A percentile compares a stretch with the other conserved stretches of the same genome.
Evolutionary conservation across 2,888 invertebrate species (phyloP).

Genomic region (Chymomyza procnemis): DNA sequence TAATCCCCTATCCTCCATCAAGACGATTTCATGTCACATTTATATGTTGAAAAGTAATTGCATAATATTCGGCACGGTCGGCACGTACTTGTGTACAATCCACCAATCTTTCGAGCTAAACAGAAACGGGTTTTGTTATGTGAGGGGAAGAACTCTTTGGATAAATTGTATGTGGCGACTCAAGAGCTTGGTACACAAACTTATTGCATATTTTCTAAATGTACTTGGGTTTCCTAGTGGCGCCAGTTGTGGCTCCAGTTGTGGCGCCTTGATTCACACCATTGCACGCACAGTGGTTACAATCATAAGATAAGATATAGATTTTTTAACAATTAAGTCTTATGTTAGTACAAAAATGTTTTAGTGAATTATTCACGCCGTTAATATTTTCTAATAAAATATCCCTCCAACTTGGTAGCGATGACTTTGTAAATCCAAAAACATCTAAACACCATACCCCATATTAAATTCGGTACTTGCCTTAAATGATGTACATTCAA

Average conservation of each 20-base stretch:
- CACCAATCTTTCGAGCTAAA: constrained; percentile 15
- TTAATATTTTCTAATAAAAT: too few relatives aligned
- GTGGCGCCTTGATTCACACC: constrained; percentile 21
- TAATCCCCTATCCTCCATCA: constrained; percentile 30
- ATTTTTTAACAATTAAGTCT: too few relatives aligned
- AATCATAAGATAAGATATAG: too few relatives aligned
- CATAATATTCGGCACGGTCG: constrained; percentile 38
- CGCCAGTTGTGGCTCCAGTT: background rate
- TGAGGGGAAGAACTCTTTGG: constrained; percentile 20
- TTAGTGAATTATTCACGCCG: too few relatives aligned
- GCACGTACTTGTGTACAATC: constrained; percentile 13
- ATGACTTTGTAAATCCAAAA: too few relatives aligned
- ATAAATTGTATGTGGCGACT: constrained; percentile 25
- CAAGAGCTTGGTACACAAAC: constrained; percentile 28
- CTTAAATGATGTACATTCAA: too few relatives aligned
- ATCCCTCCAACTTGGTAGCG: too few relatives aligned
- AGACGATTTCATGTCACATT: background rate
- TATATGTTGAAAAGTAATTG: constrained; percentile 53
- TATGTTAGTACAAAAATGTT: too few relatives aligned
- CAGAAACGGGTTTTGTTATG: constrained; percentile 31
- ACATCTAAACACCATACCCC: too few relatives aligned
- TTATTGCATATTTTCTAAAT: constrained; percentile 41
- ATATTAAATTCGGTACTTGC: too few relatives aligned
- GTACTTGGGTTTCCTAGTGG: constrained; percentile 21
- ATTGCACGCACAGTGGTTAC: background rate